Percentiles rank a stretch among this genome's conserved stretches.
Evolutionary conservation across 2,797 vertebrate species (phyloP).

Genomic region (Pristis pectinata): DNA sequence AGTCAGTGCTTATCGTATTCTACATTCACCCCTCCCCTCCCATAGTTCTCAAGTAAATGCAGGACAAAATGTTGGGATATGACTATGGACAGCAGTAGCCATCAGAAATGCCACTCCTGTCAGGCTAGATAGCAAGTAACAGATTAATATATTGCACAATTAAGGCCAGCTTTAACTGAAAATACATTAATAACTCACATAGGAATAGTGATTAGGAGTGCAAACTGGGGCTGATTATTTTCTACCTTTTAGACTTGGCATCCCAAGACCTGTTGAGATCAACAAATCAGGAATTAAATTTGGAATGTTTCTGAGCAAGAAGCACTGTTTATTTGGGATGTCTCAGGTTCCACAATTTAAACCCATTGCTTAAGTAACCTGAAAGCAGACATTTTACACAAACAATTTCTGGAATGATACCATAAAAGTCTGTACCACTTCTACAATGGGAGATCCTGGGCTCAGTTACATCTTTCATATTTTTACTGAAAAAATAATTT

Average conservation of each 20-base stretch:
- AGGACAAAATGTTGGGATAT: background rate
- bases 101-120: background rate
- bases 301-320: background rate
- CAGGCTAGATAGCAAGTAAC: background rate
- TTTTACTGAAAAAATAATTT: background rate
- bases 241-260: background rate
- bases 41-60: background rate
- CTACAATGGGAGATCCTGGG: background rate
- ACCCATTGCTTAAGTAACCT: background rate
- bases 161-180: background rate
- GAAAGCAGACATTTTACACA: background rate
- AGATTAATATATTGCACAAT: background rate
- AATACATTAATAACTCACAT: background rate
- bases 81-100: background rate
- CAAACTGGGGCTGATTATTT: background rate
- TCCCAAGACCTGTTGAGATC: background rate
- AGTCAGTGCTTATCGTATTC: background rate
- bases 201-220: background rate
- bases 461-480: background rate
- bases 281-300: background rate
- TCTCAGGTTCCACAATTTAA: background rate
- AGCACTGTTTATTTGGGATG: background rate
- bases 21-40: background rate
- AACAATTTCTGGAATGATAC: no score
- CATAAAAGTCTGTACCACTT: background rate